These are phyloP conservation scores for Hyles lineata DNA, from an alignment of 2,888 invertebrate genomes.

Conservation along the genomic window DNA sequence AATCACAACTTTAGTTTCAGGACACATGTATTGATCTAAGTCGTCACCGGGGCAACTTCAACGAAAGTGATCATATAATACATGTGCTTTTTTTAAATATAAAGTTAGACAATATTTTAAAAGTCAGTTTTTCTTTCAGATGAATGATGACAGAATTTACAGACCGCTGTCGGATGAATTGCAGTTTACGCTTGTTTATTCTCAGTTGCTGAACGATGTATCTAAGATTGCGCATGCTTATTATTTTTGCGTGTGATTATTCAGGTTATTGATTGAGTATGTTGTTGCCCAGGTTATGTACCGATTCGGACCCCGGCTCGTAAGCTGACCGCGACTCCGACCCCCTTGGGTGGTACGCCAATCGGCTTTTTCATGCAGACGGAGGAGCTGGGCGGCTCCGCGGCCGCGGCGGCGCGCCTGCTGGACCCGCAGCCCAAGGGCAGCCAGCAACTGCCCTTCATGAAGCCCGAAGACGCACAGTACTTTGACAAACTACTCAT, in stretches of 20 bases:
- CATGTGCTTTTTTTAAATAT: slow-evolving; percentile 69
- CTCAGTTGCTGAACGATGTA: slow-evolving; percentile 47
- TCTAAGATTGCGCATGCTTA: slow-evolving; percentile 41
- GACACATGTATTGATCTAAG: slow-evolving; percentile 77
- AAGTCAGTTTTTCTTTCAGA: slow-evolving; percentile 81
- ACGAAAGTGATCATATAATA: slow-evolving; percentile 56
- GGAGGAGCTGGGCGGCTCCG: slow-evolving; percentile 93
- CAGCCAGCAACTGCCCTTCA: slow-evolving; percentile 95
- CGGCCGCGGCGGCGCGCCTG: slow-evolving; percentile 90
- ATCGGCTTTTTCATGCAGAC: slow-evolving; percentile 98
- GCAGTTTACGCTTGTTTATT: slow-evolving; percentile 26
- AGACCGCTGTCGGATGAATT: slow-evolving; percentile 72
- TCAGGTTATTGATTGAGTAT: slow-evolving; percentile 48
- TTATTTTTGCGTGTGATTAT: slow-evolving; percentile 16
- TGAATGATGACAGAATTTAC: slow-evolving; percentile 79
- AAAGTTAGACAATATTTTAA: slow-evolving; percentile 66
- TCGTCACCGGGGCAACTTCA: slow-evolving; percentile 55
- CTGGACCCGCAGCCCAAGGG: slow-evolving; percentile 99
- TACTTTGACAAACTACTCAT: slow-evolving; percentile 99
- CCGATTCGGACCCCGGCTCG: slow-evolving; percentile 98
- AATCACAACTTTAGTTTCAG: slow-evolving; percentile 80
- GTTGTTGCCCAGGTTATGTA: slow-evolving; percentile 90
- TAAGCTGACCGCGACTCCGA: slow-evolving; percentile 98
- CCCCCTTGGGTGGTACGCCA: slow-evolving; percentile 96
- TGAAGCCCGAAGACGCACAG: slow-evolving; percentile 99